Evolutionary conservation across 1,140 invertebrate species (phyloP), one percentile per base, ranked within the genome.

Genomic region (Ylistrum balloti): DNA sequence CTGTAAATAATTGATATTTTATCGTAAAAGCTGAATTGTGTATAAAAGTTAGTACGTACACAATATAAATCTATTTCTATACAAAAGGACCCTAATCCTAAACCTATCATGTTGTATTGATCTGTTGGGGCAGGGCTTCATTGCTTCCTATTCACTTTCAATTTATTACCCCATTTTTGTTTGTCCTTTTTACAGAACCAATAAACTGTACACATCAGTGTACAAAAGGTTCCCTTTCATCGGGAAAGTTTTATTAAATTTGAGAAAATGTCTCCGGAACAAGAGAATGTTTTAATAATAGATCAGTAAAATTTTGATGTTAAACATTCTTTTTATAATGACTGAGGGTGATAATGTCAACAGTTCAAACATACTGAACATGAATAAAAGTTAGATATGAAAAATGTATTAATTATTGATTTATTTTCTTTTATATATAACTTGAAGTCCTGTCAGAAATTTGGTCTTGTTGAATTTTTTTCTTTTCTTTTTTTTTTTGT

Each of bases 151-250:
- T n/a, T 74, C 28, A 74, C 56, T 74, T 74, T 74, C 56, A 74
- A 74, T 74, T 74, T 74, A 74, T 74, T n/a, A 74, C 22, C 56
- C 17, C 56, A 74, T 28, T 74, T 74, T 74, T 74, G 56, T 74
- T 74, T 74, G 56, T 74, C n/a, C 56, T 9, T n/a, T 28, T 74
- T 28, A 74, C 56, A 28, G n/a, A 28, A 11, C 56, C 22, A 74
- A 74, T 74, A 74, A 74, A 28, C 0, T n/a, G 28, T n/a, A 28
- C 15, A 28, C 0, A 74, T 28, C 17, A 28, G 1, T 74, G 13
- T 74, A 74, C n/a, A 74, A 74, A 74, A 74, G 56, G 13, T n/a
- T n/a, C 56, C 17, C n/a, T 74, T 74, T 74, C n/a, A 74, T 9
- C 28, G n/a, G 22, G 9, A n/a, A 74, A n/a, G 28, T 0, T 74